A percentile compares a stretch with the other conserved stretches of the same genome.
phyloP scores from a whole-genome alignment of 2,113 vertebrate species.

The Origma solitaria region DNA sequence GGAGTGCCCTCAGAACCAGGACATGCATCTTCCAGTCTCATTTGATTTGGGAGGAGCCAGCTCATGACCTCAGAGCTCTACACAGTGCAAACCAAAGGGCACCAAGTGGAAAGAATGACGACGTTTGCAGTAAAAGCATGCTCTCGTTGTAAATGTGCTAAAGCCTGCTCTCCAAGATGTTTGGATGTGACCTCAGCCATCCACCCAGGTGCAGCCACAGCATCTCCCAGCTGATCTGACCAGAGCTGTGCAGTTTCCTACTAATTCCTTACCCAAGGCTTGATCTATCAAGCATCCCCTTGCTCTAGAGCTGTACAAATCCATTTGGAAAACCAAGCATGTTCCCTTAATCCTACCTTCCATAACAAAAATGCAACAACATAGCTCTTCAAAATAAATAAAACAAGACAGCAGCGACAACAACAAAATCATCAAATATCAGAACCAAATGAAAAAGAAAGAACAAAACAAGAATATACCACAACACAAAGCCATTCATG shows the following conservation, averaged over 20 bases:
- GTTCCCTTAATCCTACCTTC: not conserved
- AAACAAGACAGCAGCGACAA: not conserved
- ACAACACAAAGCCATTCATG: not conserved
- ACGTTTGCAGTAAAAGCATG: not conserved
- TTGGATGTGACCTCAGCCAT: not conserved
- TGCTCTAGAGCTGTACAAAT: not conserved
- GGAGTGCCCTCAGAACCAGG: not conserved
- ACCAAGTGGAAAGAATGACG: not conserved
- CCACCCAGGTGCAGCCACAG: not conserved
- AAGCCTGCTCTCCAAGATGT: not conserved
- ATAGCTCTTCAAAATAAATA: not conserved
- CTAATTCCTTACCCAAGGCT: not conserved
- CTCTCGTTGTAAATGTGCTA: accelerated
- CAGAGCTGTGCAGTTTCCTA: not conserved
- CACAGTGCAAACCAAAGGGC: not conserved
- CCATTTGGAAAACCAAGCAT: not conserved
- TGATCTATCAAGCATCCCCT: not conserved
- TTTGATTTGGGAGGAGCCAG: not conserved
- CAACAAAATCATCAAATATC: not conserved
- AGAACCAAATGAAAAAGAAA: not conserved
- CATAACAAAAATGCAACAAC: not conserved
- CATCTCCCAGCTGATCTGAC: not conserved
- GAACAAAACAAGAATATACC: not conserved
- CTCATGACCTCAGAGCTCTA: not conserved
- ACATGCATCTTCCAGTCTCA: not conserved